Evolutionary conservation across 2,888 invertebrate genomes (phyloP).

Genomic region (Limulus polyphemus): DNA sequence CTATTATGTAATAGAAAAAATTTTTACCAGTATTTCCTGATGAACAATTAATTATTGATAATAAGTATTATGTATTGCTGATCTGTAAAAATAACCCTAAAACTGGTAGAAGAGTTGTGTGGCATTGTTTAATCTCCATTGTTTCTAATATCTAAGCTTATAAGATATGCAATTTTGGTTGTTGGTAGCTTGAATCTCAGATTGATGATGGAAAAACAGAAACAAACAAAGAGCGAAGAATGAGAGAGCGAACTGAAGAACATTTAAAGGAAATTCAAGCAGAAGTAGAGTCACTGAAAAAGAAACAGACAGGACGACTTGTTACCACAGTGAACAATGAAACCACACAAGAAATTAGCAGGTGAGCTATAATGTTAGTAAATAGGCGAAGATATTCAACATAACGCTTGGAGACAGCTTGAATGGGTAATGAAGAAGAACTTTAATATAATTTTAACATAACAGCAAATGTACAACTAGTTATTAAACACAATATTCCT

Average conservation of each 20-base stretch:
- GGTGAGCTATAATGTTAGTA: constrained; percentile 29
- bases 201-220: constrained; percentile 78
- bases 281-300: constrained; percentile 45
- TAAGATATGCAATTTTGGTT: background rate
- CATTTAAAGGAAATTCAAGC: constrained; percentile 57
- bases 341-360: constrained; percentile 41
- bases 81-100: background rate
- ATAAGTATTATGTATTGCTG: too few species aligned
- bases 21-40: too few species aligned
- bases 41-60: too few species aligned
- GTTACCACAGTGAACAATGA: constrained; percentile 30
- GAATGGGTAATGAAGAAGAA: too few species aligned
- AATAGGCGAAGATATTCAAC: too few species aligned
- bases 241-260: constrained; percentile 64
- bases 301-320: constrained; percentile 15
- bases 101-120: background rate
- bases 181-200: constrained; percentile 54
- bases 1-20: too few species aligned
- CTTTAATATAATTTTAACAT: too few species aligned
- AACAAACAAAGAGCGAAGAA: constrained; percentile 62
- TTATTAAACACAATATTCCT: too few species aligned
- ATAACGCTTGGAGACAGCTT: too few species aligned
- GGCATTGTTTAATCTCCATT: constrained; percentile 2
- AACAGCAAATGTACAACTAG: too few species aligned
- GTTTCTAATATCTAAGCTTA: background rate